A percentile compares a stretch with the other conserved stretches of the same genome.
These are phyloP conservation scores for human DNA, from an alignment of 2,113 vertebrate species.

Conservation along the genomic window GRCh38 chr3:79440001-79440500, in stretches of 20 bases:
- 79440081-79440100: neutral
- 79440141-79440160: neutral
- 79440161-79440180: neutral
- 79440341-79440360: neutral
- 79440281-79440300: neutral
- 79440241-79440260: neutral
- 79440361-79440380: neutral
- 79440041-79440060: neutral
- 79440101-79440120: neutral
- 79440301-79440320: neutral
- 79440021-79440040: neutral
- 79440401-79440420: neutral
- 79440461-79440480: neutral
- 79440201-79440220: neutral
- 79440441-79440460: neutral
- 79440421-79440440: neutral
- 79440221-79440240: neutral
- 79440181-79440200: neutral
- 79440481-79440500: neutral
- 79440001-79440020: neutral
- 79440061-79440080: neutral
- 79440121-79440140: neutral
- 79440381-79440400: neutral
- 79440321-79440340: rapidly evolving
- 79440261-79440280: neutral